These are phyloP conservation scores for Magallana nippona DNA, from an alignment of 2,888 invertebrate species.

Conservation along the genomic window DNA sequence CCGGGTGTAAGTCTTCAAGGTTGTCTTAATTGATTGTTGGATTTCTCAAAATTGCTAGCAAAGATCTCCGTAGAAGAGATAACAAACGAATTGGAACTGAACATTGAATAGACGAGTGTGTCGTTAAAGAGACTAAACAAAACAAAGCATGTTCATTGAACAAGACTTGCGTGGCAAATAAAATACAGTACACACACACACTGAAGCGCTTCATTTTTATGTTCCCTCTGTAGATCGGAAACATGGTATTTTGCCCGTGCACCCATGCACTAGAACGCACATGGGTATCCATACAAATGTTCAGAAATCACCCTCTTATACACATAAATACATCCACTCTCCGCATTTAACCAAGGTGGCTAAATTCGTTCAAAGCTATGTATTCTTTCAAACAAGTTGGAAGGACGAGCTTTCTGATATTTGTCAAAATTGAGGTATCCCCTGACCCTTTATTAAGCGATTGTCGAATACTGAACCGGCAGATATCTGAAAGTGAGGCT, in stretches of 20 bases:
- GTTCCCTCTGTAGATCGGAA: background rate
- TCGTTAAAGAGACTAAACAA: no score
- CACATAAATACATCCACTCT: background rate
- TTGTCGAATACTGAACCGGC: conserved; percentile 65
- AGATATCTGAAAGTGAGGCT: conserved; percentile 65
- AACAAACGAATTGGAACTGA: background rate
- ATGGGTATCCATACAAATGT: background rate
- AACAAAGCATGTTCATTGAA: no score
- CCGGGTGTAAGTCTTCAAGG: background rate
- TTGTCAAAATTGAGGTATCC: conserved; percentile 67
- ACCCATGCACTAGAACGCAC: background rate
- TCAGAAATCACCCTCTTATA: no score
- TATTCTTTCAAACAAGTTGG: conserved; percentile 65
- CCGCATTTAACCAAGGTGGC: conserved; percentile 16
- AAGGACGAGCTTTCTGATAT: conserved; percentile 65
- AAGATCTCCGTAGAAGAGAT: conserved; percentile 5
- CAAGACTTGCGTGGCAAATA: no score
- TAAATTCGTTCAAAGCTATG: conserved; percentile 64
- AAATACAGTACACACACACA: no score
- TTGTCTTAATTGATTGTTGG: conserved; percentile 3
- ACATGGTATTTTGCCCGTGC: background rate
- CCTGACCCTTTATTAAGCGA: conserved; percentile 65
- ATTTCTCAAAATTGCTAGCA: background rate
- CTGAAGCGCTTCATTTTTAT: background rate
- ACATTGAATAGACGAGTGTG: background rate